Evolutionary conservation across 2,113 vertebrate genomes (phyloP).

Genomic region (Cnemophilus loriae): DNA sequence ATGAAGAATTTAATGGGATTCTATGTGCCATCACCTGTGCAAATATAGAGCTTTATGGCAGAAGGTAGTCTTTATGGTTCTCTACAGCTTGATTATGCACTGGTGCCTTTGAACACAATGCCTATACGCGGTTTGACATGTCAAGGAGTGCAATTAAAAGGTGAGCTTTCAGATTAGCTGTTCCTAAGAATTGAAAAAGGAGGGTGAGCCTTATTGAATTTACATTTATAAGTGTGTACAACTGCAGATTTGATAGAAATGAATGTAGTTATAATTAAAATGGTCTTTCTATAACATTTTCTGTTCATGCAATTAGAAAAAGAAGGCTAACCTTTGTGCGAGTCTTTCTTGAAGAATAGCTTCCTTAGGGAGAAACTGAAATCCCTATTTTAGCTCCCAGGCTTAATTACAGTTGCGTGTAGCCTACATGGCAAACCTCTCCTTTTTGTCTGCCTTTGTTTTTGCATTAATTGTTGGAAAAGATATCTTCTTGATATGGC

Average conservation of each 20-base stretch:
- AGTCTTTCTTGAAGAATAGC: conserved; percentile 11
- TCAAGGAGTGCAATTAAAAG: conserved; percentile 48
- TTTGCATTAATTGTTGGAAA: neutral
- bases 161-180: conserved; percentile 41
- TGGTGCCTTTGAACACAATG: conserved; percentile 13
- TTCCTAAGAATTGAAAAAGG: conserved; percentile 23
- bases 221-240: conserved; percentile 18
- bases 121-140: neutral
- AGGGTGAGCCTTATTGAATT: conserved; percentile 35
- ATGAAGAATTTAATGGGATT: neutral
- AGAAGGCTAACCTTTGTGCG: neutral
- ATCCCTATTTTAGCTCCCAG: conserved; percentile 2
- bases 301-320: conserved; percentile 30
- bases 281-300: conserved; percentile 6
- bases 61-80: neutral
- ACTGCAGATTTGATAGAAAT: conserved; percentile 34
- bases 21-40: neutral
- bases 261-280: conserved; percentile 56
- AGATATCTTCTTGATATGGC: neutral
- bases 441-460: neutral
- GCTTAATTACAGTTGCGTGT: conserved; percentile 5
- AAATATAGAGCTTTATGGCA: neutral
- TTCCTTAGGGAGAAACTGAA: neutral
- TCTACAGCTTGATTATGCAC: neutral
- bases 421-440: neutral